A percentile compares a stretch with the other conserved stretches of the same genome.
Conservation (phyloP, 2,113 vertebrate genomes). For the Grammatotria lemairii region DNA sequence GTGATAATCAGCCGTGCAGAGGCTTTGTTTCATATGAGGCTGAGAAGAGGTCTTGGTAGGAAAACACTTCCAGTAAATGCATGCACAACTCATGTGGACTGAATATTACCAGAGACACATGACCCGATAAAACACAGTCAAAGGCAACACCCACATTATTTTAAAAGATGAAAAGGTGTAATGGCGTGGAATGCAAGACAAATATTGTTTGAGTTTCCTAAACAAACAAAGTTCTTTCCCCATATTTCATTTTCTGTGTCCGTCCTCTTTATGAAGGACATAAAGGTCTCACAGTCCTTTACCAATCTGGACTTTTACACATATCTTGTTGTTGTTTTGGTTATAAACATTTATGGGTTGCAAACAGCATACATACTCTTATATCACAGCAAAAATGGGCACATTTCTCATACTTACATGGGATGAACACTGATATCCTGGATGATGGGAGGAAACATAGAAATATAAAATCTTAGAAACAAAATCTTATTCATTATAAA, state of each 20-base stretch:
- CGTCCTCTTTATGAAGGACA: background rate
- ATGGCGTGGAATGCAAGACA: background rate
- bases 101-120: background rate
- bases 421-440: background rate
- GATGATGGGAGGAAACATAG: background rate
- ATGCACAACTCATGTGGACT: background rate
- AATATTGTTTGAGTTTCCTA: background rate
- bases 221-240: background rate
- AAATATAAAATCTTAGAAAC: background rate
- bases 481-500: background rate
- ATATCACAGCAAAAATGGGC: background rate
- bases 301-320: background rate
- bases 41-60: background rate
- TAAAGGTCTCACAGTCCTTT: background rate
- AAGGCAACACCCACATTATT: background rate
- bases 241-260: background rate
- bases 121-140: background rate
- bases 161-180: background rate
- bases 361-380: background rate
- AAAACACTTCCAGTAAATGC: background rate
- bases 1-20: background rate
- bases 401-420: background rate
- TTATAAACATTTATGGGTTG: background rate
- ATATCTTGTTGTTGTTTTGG: background rate
- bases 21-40: background rate